Evolutionary conservation across 2,113 vertebrate species (phyloP).

Genomic region (Riparia riparia): DNA sequence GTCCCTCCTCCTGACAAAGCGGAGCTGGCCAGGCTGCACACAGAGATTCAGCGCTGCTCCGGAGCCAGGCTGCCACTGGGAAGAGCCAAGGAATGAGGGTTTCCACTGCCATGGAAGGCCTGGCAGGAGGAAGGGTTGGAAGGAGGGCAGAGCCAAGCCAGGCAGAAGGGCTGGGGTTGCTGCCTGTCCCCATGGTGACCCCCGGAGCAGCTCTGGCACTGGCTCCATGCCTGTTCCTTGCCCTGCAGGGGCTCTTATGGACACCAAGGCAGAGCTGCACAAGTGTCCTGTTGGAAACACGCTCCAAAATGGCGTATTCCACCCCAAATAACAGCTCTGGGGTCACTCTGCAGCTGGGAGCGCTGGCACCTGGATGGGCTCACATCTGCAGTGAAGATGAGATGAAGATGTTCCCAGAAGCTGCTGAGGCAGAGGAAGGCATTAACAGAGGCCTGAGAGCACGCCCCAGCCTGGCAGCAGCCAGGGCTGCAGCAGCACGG

Average conservation of each 20-base stretch:
- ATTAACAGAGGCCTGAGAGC: not conserved
- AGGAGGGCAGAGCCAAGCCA: not conserved
- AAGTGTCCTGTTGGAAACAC: not conserved
- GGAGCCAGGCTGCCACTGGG: not conserved
- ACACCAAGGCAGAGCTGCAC: not conserved
- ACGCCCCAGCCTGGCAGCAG: not conserved
- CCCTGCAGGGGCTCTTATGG: slow-evolving; percentile 59
- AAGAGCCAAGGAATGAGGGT: not conserved
- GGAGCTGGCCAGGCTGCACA: not conserved
- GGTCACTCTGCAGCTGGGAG: not conserved
- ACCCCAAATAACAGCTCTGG: not conserved
- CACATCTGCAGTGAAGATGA: not conserved
- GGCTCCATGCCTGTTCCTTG: not conserved
- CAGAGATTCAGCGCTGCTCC: not conserved
- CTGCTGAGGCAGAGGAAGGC: not conserved
- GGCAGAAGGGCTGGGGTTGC: not conserved
- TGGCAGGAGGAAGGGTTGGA: not conserved
- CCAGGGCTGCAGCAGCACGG: not conserved
- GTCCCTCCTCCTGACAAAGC: not conserved
- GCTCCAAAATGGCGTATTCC: not conserved
- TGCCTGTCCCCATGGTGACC: not conserved
- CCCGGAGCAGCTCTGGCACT: not conserved
- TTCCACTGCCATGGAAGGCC: not conserved
- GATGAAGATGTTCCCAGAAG: not conserved
- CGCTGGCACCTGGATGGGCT: not conserved